These are phyloP conservation scores for Platerodrilus igneus DNA, from an alignment of 2,888 invertebrate species.

Conservation along the genomic window DNA sequence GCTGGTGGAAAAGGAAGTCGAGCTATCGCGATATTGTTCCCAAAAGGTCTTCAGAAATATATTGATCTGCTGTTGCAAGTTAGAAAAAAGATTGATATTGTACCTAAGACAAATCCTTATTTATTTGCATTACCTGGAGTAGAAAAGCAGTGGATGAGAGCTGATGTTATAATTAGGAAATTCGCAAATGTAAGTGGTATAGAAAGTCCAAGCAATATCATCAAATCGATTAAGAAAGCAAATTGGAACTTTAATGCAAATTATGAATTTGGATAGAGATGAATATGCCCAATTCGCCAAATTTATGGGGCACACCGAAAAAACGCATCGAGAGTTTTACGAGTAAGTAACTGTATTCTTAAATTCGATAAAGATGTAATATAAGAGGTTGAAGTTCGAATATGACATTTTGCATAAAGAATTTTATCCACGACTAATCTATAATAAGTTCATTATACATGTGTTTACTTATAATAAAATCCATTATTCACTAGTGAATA, in stretches of 20 bases:
- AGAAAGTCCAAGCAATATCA: conserved; percentile 11
- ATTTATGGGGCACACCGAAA: conserved; percentile 14
- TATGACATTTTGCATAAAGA: too few relatives aligned
- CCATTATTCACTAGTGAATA: too few relatives aligned
- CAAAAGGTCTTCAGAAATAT: conserved; percentile 12
- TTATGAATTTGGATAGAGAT: conserved; percentile 11
- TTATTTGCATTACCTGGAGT: conserved; percentile 18
- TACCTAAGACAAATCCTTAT: conserved; percentile 16
- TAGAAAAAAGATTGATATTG: conserved; percentile 9
- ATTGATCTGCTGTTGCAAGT: conserved; percentile 17
- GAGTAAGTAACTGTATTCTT: conserved; percentile 9
- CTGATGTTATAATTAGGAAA: conserved; percentile 10
- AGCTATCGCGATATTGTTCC: conserved; percentile 18
- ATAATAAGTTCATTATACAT: too few relatives aligned
- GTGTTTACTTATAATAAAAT: too few relatives aligned
- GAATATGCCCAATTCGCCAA: conserved; percentile 6
- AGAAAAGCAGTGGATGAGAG: conserved; percentile 13
- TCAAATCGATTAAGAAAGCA: conserved; percentile 16
- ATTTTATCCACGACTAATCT: too few relatives aligned
- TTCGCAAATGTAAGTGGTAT: conserved; percentile 11
- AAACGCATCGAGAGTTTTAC: conserved; percentile 11
- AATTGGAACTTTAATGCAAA: conserved; percentile 14
- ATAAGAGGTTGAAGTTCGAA: too few relatives aligned
- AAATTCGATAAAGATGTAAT: too few relatives aligned
- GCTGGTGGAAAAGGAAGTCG: conserved; percentile 19